These are phyloP conservation scores for Brachypalpus laphriformis DNA, from an alignment of 2,888 invertebrate species.

Conservation along the genomic window DNA sequence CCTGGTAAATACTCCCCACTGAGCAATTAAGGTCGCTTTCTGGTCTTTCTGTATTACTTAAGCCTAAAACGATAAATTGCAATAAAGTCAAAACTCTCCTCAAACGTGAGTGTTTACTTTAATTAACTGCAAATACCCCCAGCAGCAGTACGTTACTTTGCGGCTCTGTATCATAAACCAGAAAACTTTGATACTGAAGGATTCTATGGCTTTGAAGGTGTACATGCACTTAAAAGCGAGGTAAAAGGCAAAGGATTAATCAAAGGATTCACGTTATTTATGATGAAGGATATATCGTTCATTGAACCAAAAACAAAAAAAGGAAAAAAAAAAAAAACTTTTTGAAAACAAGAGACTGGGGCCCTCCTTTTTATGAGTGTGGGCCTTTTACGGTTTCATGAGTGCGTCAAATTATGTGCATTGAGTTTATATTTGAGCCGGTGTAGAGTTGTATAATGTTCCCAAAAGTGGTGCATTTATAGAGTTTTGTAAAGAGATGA, in stretches of 20 bases:
- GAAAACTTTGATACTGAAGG: conserved; percentile 7
- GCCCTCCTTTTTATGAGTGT: background rate
- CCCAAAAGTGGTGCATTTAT: background rate
- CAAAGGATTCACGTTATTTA: conserved; percentile 33
- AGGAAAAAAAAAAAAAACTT: background rate
- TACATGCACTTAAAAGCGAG: background rate
- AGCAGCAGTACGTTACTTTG: background rate
- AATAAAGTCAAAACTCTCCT: conserved; percentile 16
- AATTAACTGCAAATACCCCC: conserved; percentile 26
- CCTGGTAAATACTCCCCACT: conserved; percentile 14
- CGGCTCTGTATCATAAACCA: background rate
- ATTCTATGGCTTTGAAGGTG: conserved; percentile 1
- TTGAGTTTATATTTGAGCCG: background rate
- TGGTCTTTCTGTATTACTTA: background rate
- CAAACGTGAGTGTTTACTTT: conserved; percentile 44
- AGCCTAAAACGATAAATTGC: conserved; percentile 25
- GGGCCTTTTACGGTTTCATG: background rate
- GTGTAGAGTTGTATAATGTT: background rate
- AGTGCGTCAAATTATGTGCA: background rate
- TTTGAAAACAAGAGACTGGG: background rate
- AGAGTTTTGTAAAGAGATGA: background rate
- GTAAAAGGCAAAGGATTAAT: conserved; percentile 16
- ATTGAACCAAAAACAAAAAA: background rate
- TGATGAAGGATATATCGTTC: conserved; percentile 17
- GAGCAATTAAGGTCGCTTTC: conserved; percentile 25